These are phyloP conservation scores for Berghia stephanieae DNA, from an alignment of 1,140 invertebrate species.

Conservation along the genomic window DNA sequence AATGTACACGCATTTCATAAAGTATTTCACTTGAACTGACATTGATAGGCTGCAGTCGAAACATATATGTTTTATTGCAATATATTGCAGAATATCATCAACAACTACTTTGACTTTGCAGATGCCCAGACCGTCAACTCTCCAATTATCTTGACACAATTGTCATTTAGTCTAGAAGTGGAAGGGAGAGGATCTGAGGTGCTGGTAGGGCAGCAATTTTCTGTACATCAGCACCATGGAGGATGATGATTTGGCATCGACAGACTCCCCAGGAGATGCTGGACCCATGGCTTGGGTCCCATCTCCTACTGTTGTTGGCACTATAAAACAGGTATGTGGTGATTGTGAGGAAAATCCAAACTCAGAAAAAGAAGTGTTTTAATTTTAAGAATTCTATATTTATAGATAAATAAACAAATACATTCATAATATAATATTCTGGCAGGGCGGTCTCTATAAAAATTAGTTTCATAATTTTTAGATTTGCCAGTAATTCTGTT, in stretches of 20 bases:
- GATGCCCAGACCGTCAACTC: not conserved
- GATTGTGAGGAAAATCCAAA: not conserved
- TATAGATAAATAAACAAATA: not conserved
- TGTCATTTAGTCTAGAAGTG: not conserved
- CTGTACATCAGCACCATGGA: not conserved
- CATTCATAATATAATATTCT: not conserved
- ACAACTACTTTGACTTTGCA: not conserved
- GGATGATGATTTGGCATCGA: not conserved
- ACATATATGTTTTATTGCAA: no score
- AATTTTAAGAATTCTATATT: not conserved
- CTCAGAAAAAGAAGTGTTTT: not conserved
- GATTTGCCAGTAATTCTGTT: not conserved
- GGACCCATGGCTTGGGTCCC: slow-evolving; percentile 13
- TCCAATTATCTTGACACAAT: not conserved
- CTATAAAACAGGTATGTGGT: slow-evolving; percentile 3
- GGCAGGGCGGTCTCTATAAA: not conserved
- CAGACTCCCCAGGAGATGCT: not conserved
- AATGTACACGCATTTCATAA: no score
- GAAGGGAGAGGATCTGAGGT: not conserved
- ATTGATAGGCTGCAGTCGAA: no score
- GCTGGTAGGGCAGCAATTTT: not conserved
- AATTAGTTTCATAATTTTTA: not conserved
- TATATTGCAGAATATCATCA: no score
- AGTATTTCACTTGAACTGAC: no score
- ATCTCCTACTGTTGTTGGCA: not conserved